Base-by-base conservation (phyloP, 2,797 vertebrate genomes). In the Psittacula derbiana region DNA sequence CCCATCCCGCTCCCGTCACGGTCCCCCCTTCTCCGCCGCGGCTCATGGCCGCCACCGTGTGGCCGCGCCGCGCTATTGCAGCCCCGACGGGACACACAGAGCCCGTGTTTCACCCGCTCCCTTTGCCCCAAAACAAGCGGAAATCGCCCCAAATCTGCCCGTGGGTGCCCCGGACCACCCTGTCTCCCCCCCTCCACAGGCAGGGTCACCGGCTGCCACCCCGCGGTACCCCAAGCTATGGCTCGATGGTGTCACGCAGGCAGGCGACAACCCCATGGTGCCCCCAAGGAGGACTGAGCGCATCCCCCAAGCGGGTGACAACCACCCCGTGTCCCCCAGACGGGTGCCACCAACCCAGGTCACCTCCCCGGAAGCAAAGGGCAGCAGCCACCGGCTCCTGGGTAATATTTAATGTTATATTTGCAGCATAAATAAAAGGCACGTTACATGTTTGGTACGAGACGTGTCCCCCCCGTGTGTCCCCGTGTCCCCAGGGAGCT, bases 371-470 rank as follows among this genome's bases (percentile, higher is more conserved):
- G 1, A 47, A 80, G 55, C 61, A 86, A 40, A 57, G n/a, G n/a
- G 47, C 60, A 2, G 61, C 86, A 85, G 46, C 49, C 40, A 20
- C 11, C 71, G 11, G 55, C 91, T 96, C 97, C 94, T 97, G 85
- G 96, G 96, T 96, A 97, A 97, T 93, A 97, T 91, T 98, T 98
- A 98, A 98, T 98, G 98, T 98, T 96, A 97, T 94, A 98, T 95
- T 96, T 98, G 98, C 98, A 98, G 98, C 98, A 98, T 98, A 98
- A 98, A 98, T 98, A 98, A 97, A 97, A 98, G 98, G 98, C 98
- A 98, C 98, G 95, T 97, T 98, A 98, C 97, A 98, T 96, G 97
- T 96, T 96, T 88, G 96, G 97, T 95, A 66, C 25, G 91, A 86
- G 85, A 41, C 27, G 8, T 16, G 96, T 14, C 80, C 50, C 80